Percentiles rank a stretch among this genome's conserved stretches.
These are phyloP conservation scores for Phengaris arion DNA, from an alignment of 2,888 invertebrate species.

Conservation along the genomic window DNA sequence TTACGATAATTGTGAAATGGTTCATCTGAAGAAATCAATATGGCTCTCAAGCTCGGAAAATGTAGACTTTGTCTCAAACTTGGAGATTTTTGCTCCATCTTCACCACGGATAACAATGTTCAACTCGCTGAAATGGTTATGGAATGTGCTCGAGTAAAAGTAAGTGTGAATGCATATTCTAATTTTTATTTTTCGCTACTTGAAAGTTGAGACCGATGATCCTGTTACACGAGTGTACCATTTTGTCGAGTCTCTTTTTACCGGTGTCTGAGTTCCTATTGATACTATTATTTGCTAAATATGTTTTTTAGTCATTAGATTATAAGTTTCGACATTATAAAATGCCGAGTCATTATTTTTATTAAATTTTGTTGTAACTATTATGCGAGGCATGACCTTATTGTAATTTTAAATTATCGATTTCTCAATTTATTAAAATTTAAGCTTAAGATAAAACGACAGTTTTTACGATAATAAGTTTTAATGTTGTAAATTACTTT, in stretches of 20 bases:
- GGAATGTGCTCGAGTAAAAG: conserved; percentile 73
- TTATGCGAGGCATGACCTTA: not conserved
- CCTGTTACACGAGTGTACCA: conserved; percentile 32
- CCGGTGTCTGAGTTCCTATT: conserved; percentile 30
- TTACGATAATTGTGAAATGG: conserved; percentile 59
- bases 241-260: conserved; percentile 34
- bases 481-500: too few species aligned
- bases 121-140: conserved; percentile 76
- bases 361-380: not conserved
- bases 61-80: conserved; percentile 78
- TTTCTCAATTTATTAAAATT: not conserved
- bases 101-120: conserved; percentile 70
- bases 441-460: not conserved
- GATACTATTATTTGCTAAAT: conserved; percentile 31
- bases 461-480: too few species aligned
- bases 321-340: not conserved
- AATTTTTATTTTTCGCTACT: conserved; percentile 29
- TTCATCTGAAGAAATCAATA: conserved; percentile 67
- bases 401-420: not conserved
- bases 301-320: not conserved
- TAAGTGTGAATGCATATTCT: conserved; percentile 54
- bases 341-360: not conserved
- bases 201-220: conserved; percentile 36
- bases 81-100: conserved; percentile 76
- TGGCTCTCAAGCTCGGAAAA: conserved; percentile 76